phyloP scores from a whole-genome alignment of 1,140 invertebrate species.

The Listronotus bonariensis region DNA sequence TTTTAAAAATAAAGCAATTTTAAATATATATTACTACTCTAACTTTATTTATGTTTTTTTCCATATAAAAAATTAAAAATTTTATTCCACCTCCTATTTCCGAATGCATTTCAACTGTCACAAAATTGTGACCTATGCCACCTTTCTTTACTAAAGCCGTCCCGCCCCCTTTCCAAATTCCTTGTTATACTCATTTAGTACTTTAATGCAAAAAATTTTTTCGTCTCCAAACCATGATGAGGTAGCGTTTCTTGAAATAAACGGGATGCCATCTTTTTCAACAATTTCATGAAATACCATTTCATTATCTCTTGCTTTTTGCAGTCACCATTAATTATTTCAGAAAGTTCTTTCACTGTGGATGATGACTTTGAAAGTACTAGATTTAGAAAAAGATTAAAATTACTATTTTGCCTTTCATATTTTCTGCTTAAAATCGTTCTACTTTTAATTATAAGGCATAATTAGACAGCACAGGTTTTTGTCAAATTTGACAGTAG shows the following conservation, averaged over 20 bases:
- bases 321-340: conserved; percentile 20
- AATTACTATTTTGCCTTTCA: too few relatives aligned
- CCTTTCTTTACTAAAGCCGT: conserved; percentile 24
- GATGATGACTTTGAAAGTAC: too few relatives aligned
- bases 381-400: too few relatives aligned
- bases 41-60: conserved; percentile 17
- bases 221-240: conserved; percentile 26
- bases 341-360: background rate
- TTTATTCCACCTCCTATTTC: conserved; percentile 2
- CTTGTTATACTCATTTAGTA: conserved; percentile 27
- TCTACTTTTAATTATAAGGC: too few relatives aligned
- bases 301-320: conserved; percentile 28
- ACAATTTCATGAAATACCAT: conserved; percentile 28
- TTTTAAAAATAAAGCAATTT: too few relatives aligned
- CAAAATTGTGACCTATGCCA: conserved; percentile 27
- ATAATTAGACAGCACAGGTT: too few relatives aligned
- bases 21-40: too few relatives aligned
- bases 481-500: too few relatives aligned
- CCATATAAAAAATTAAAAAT: conserved; percentile 31
- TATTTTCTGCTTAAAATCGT: too few relatives aligned
- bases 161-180: conserved; percentile 22
- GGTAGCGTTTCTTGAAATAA: conserved; percentile 24
- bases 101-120: conserved; percentile 24
- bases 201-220: conserved; percentile 29
- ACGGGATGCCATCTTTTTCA: conserved; percentile 11